Conservation (phyloP, 2,113 vertebrate genomes). For the Marcusenius ussheri region DNA sequence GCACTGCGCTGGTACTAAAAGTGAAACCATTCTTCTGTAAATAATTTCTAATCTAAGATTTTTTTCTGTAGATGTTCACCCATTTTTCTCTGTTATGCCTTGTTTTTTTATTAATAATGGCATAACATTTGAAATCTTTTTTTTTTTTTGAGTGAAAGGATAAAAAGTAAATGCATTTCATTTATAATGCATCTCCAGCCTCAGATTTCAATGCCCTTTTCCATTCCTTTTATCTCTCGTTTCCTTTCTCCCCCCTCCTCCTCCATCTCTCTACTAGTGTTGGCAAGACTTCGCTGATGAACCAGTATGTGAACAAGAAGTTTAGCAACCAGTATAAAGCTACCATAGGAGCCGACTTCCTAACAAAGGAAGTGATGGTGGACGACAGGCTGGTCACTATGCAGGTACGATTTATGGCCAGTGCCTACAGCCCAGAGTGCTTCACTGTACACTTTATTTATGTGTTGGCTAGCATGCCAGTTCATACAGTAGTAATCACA, state of each 20-base stretch:
- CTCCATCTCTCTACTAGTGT: slow-evolving; percentile 61
- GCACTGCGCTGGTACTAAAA: neutral
- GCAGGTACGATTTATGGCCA: slow-evolving; percentile 70
- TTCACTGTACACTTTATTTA: neutral
- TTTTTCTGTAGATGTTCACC: neutral
- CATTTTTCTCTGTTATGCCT: neutral
- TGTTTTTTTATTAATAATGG: neutral
- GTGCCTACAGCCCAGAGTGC: too few species aligned
- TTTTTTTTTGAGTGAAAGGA: neutral
- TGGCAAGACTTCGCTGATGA: slow-evolving; percentile 97
- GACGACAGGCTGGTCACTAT: slow-evolving; percentile 97
- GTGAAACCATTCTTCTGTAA: neutral
- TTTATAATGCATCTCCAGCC: neutral
- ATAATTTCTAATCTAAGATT: neutral
- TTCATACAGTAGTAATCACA: neutral
- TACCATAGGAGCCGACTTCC: slow-evolving; percentile 96
- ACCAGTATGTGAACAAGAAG: slow-evolving; percentile 99
- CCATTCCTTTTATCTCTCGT: neutral
- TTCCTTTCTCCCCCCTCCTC: neutral
- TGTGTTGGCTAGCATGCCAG: neutral
- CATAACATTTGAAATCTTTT: neutral
- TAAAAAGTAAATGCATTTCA: neutral
- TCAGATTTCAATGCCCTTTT: neutral
- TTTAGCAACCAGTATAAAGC: slow-evolving; percentile 99
- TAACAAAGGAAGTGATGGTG: slow-evolving; percentile 99